A percentile compares a stretch with the other conserved stretches of the same genome.
phyloP scores from a whole-genome alignment of 2,888 invertebrate species.

The Gasteruption jaculator region DNA sequence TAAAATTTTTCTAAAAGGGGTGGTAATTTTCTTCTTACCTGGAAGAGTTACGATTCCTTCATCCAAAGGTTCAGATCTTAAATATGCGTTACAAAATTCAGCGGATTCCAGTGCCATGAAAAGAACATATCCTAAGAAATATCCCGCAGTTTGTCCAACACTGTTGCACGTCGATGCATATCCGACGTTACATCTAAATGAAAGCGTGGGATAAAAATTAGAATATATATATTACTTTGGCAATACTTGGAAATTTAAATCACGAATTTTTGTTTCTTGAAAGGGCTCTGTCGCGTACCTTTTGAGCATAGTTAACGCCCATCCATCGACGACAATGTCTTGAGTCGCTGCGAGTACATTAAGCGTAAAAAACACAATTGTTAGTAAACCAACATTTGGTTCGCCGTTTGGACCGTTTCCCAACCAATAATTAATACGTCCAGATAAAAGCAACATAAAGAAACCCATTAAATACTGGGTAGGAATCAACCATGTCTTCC shows the following conservation, averaged over 20 bases:
- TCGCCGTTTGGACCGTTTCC: conserved; percentile 58
- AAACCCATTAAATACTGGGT: conserved; percentile 86
- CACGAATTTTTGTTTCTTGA: neutral
- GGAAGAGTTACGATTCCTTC: conserved; percentile 70
- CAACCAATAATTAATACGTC: conserved; percentile 70
- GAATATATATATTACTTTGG: conserved; percentile 10
- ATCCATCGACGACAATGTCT: conserved; percentile 99
- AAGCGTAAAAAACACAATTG: conserved; percentile 80
- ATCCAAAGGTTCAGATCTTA: conserved; percentile 67
- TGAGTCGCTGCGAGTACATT: conserved; percentile 98
- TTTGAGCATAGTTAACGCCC: conserved; percentile 98
- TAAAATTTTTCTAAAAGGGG: too few relatives aligned
- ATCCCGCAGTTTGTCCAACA: conserved; percentile 97
- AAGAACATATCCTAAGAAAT: conserved; percentile 92
- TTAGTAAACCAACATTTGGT: conserved; percentile 75
- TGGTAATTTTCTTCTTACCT: conserved; percentile 48
- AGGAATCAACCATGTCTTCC: conserved; percentile 95
- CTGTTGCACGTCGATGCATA: conserved; percentile 99
- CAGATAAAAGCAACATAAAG: conserved; percentile 85
- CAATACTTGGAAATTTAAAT: neutral
- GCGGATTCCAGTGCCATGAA: conserved; percentile 95
- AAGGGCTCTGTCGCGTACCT: conserved; percentile 56
- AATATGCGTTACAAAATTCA: conserved; percentile 91
- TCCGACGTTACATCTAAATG: conserved; percentile 89
- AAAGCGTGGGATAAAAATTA: conserved; percentile 41